Conservation (phyloP, 2,113 vertebrate genomes). For the Notechis scutatus region DNA sequence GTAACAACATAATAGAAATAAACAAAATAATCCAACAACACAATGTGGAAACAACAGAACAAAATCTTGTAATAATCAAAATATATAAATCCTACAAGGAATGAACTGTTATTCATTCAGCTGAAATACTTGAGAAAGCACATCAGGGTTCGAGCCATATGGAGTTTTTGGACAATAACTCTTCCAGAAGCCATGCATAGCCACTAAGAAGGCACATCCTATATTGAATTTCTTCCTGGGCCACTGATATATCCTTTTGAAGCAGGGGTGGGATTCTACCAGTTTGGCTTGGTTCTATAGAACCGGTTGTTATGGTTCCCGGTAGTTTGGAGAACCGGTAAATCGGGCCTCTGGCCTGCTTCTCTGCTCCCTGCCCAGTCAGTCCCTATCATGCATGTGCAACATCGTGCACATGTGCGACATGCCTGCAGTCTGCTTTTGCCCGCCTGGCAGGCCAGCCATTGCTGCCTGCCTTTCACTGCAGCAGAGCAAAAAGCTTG, state of each 20-base stretch:
- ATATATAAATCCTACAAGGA: not conserved
- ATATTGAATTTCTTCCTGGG: not conserved
- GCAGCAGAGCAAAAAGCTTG: too few relatives aligned
- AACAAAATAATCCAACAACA: not conserved
- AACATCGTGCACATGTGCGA: too few relatives aligned
- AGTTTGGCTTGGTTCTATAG: too few relatives aligned
- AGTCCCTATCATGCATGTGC: too few relatives aligned
- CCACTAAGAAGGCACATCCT: not conserved
- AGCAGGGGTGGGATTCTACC: too few relatives aligned
- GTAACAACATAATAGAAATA: not conserved
- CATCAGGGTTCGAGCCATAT: not conserved
- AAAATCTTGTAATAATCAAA: not conserved
- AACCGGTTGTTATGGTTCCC: too few relatives aligned
- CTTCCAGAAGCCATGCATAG: not conserved
- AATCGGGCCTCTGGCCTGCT: too few relatives aligned
- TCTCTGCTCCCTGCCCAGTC: too few relatives aligned
- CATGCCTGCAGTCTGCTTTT: too few relatives aligned
- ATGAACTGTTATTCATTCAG: not conserved
- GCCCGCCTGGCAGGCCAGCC: too few relatives aligned
- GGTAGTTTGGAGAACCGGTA: too few relatives aligned
- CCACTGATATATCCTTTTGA: not conserved
- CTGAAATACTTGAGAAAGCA: not conserved
- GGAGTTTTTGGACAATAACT: not conserved
- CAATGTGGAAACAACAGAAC: not conserved
- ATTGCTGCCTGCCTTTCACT: too few relatives aligned